Conservation (phyloP, 2,113 vertebrate species). For the Dicerorhinus sumatrensis region DNA sequence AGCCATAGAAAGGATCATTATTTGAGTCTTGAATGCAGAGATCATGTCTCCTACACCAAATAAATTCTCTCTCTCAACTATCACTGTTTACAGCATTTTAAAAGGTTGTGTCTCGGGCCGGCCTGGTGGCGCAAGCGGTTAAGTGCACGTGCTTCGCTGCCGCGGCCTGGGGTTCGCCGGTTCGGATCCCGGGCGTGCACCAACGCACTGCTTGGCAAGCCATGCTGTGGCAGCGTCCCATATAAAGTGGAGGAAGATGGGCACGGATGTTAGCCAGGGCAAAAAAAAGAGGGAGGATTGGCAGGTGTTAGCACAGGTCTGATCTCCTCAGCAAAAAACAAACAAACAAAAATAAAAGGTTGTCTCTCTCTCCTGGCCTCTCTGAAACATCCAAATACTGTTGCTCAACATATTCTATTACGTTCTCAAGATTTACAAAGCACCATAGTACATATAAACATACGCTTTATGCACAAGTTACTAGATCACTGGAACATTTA, state of each 20-base stretch:
- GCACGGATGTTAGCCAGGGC: too few species aligned
- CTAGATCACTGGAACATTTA: conserved; percentile 41
- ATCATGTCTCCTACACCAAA: background rate
- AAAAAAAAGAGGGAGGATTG: too few species aligned
- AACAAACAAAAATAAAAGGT: too few species aligned
- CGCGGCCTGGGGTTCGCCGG: too few species aligned
- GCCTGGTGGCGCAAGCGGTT: too few species aligned
- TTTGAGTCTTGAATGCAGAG: background rate
- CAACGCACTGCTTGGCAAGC: too few species aligned
- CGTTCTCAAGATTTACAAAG: background rate
- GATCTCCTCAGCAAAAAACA: too few species aligned
- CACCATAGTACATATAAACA: background rate
- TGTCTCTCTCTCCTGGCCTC: background rate
- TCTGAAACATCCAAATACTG: conserved; percentile 46
- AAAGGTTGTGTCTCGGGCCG: background rate
- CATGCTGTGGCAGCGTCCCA: too few species aligned
- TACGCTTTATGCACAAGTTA: conserved; percentile 50
- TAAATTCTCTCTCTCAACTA: background rate
- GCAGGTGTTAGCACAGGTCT: too few species aligned
- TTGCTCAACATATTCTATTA: conserved; percentile 38
- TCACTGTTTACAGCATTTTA: background rate
- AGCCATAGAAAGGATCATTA: background rate
- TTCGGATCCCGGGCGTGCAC: too few species aligned
- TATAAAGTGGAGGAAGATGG: too few species aligned
- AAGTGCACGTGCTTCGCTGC: too few species aligned